Evolutionary conservation across 2,888 invertebrate genomes (phyloP), one percentile per base, ranked within the genome.

Genomic region (Steinernema scapterisci): DNA sequence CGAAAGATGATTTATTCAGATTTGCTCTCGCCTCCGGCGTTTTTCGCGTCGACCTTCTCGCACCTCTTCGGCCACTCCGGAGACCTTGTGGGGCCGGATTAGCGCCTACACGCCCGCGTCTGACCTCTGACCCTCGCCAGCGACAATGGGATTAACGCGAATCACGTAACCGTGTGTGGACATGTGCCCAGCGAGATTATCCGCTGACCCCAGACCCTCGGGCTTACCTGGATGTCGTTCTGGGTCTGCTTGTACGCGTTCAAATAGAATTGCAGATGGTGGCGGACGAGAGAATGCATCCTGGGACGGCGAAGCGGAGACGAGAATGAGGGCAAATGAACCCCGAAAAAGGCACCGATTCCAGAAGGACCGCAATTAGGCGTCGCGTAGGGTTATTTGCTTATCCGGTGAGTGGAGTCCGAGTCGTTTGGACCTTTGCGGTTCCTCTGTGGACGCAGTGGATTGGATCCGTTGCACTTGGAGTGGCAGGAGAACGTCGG

Each of bases 171-270:
- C 38, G 38, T 38, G 3, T 38, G 38, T 38, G 38, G 38, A 38
- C 38, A 38, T 38, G 38, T 38, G 38, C 38, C 38, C 3, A 3
- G 38, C 38, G 48, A 19, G 48, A 48, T 48, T 7, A 48, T 48
- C 48, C 48, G 48, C 48, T 16, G 19, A 5, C 13, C 48, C 19
- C 2, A 48, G 6, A 19, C 48, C 38, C 38, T 38, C 38, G 52
- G 52, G 31, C 63, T 31, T 63, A 63, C 63, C 63, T 63, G 63
- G 38, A 63, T 63, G 31, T 63, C 63, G 63, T n/a, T 31, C 63
- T 63, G 63, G 16, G 63, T 63, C 63, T 63, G 63, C n/a, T 63
- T 63, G 63, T 63, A 63, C 5, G 63, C 63, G 63, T 63, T 63
- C 27, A 63, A 27, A 27, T 63, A 63, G 63, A 31, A 27, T 25